Evolutionary conservation across 1,140 invertebrate genomes (phyloP), one percentile per base, ranked within the genome.

Genomic region (Ooceraea biroi): DNA sequence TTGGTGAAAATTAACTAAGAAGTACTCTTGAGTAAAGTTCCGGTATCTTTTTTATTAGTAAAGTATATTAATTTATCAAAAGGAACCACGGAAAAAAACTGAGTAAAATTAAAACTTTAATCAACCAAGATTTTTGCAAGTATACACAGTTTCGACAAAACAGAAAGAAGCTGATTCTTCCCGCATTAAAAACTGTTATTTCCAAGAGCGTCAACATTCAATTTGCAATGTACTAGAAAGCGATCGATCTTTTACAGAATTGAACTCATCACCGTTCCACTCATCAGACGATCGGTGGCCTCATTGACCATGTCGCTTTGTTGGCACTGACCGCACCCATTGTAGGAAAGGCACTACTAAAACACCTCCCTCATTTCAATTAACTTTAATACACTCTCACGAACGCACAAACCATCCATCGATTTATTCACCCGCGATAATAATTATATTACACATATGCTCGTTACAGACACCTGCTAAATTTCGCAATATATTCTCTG

Each of bases 311-410:
- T 86, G 88, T 88, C 78, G 80, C 73, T 90, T 88, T 90, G 89
- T 90, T 88, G 73, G 80, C 89, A 61, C 48, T 82, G 84, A 88
- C 89, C 89, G 84, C 89, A 77, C 89, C 89, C 84, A 77, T n/a
- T 50, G 55, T 77, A 86, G 48, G 55, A 69, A 86, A 61, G 68
- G 80, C 71, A 50, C 25, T 57, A 74, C 66, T 60, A 52, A 72
- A 88, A 88, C 77, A 86, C 60, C 84, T 57, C 88, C 88, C 87
- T 83, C 68, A 73, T 89, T 90, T 85, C 88, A 84, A 87, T 90
- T 83, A 83, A 58, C 85, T 88, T 83, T 76, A 85, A 63, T 83
- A 46, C 71, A 65, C 74, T 48, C 25, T 46, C 48, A 58, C 66
- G 44, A 84, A 73, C 85, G 60, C 48, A 73, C 66, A 36, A 77